Percentiles rank a stretch among this genome's conserved stretches.
phyloP scores from a whole-genome alignment of 2,888 invertebrate species.

The Pherbina coryleti region DNA sequence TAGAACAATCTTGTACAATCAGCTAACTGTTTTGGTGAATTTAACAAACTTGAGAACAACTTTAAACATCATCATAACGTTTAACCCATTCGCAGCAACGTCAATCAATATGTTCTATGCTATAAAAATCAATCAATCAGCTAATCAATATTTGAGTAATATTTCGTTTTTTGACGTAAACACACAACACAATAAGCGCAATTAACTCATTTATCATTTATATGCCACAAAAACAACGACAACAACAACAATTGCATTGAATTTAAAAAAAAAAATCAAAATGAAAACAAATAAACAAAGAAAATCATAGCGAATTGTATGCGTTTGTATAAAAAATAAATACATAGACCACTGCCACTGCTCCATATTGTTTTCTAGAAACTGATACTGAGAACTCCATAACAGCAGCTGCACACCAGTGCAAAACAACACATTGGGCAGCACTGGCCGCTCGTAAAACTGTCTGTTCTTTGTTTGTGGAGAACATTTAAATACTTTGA shows the following conservation, averaged over 20 bases:
- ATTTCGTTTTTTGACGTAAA: not conserved
- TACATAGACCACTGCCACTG: not conserved
- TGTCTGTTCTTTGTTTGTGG: not conserved
- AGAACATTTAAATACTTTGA: not conserved
- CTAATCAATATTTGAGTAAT: not conserved
- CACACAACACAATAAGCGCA: not conserved
- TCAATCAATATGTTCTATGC: not conserved
- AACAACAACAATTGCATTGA: not conserved
- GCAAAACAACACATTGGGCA: not conserved
- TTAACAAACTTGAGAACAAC: too few relatives aligned
- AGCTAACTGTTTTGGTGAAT: too few relatives aligned
- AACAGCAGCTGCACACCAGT: not conserved
- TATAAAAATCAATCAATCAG: not conserved
- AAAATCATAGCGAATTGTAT: not conserved
- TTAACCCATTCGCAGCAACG: not conserved
- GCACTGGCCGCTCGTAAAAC: not conserved
- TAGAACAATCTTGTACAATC: too few relatives aligned
- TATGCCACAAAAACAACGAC: not conserved
- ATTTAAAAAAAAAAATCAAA: not conserved
- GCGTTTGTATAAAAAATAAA: not conserved
- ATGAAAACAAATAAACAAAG: not conserved
- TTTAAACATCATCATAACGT: not conserved
- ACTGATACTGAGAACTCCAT: not conserved
- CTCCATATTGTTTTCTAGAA: not conserved
- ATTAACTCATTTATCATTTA: constrained; percentile 1